These are phyloP conservation scores for Melanotaenia nigrans DNA, from an alignment of 2,797 vertebrate genomes.

Conservation along the genomic window DNA sequence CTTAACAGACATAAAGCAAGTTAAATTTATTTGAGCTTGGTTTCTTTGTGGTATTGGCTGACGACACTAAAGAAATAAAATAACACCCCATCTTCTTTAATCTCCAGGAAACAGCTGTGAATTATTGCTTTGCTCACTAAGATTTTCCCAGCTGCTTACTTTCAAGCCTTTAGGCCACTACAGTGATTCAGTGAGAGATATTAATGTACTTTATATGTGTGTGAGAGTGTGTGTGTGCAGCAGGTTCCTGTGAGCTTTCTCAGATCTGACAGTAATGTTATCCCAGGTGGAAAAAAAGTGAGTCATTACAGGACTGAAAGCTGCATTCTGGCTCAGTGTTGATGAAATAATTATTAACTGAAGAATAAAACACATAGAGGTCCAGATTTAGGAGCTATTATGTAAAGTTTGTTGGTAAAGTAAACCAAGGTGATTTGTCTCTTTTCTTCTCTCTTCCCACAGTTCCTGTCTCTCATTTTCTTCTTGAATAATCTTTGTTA, in stretches of 20 bases:
- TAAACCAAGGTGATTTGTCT: conserved; percentile 31
- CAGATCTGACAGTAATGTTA: conserved; percentile 7
- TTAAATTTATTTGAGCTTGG: not conserved
- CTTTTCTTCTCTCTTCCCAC: conserved; percentile 26
- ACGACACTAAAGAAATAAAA: conserved; percentile 12
- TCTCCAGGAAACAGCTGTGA: conserved; percentile 23
- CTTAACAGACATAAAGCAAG: not conserved
- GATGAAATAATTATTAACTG: conserved; percentile 10
- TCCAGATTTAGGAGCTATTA: not conserved
- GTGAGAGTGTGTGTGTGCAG: not conserved
- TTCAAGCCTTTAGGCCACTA: not conserved
- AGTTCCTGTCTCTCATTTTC: conserved; percentile 3
- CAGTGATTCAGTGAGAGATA: conserved; percentile 7
- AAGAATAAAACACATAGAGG: not conserved
- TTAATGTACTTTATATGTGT: not conserved
- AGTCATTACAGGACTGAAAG: not conserved
- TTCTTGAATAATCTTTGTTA: conserved; percentile 41
- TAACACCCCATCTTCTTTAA: not conserved
- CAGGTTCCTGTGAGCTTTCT: not conserved
- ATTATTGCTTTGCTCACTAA: not conserved
- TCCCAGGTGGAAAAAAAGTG: not conserved
- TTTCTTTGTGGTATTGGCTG: conserved; percentile 3
- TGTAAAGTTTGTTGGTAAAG: not conserved
- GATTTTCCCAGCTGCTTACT: conserved; percentile 8
- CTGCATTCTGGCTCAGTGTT: not conserved